Conservation (phyloP, 1,140 invertebrate species). For the Hyles vespertilio region DNA sequence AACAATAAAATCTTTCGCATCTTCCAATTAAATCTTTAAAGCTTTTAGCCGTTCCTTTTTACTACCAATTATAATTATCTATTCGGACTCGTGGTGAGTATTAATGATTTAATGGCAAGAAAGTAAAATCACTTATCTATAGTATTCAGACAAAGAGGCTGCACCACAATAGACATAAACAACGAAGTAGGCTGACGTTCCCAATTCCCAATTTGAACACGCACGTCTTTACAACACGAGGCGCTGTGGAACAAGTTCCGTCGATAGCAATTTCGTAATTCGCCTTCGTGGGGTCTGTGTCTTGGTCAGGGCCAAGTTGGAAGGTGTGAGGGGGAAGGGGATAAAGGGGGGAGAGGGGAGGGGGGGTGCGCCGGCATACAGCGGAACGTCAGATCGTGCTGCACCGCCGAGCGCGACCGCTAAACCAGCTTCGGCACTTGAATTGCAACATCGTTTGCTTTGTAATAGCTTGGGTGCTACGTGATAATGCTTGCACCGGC, state of each 20-base stretch:
- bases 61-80: no score
- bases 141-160: neutral
- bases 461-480: constrained; percentile 45
- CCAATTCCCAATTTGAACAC: constrained; percentile 22
- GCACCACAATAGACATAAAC: neutral
- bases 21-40: no score
- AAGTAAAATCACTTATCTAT: neutral
- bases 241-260: constrained; percentile 21
- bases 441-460: constrained; percentile 61
- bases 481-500: constrained; percentile 4
- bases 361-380: constrained; percentile 44
- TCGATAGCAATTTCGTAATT: constrained; percentile 57
- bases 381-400: constrained; percentile 72
- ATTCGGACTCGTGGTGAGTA: neutral
- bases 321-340: constrained; percentile 10
- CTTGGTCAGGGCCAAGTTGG: constrained; percentile 58
- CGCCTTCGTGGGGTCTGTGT: constrained; percentile 43
- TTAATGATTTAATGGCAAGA: neutral
- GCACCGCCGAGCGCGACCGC: constrained; percentile 70
- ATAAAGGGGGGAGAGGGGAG: constrained; percentile 21
- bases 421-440: constrained; percentile 56
- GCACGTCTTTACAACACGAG: constrained; percentile 11
- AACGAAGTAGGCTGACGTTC: constrained; percentile 17
- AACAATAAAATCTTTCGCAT: no score
- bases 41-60: no score